A percentile compares a stretch with the other conserved stretches of the same genome.
Evolutionary conservation across 2,888 invertebrate species (phyloP).

Genomic region (Tanaodytes sp.): DNA sequence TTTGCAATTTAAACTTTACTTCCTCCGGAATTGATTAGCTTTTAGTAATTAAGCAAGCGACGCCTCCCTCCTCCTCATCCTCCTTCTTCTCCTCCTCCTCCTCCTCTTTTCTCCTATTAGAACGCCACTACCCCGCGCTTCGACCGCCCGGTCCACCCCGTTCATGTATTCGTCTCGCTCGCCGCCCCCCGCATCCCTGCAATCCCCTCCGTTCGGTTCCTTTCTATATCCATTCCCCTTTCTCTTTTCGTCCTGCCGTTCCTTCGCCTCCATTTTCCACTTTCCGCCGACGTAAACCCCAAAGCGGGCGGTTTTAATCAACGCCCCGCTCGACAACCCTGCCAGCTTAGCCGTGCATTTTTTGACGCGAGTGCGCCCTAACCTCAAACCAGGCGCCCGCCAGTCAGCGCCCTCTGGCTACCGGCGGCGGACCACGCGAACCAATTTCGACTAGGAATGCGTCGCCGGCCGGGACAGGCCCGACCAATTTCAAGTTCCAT

Average conservation of each 20-base stretch:
- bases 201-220: conserved; percentile 44
- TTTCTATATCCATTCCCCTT: conserved; percentile 41
- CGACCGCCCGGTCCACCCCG: conserved; percentile 61
- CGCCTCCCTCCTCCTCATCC: conserved; percentile 61
- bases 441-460: conserved; percentile 72
- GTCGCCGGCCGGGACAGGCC: conserved; percentile 72
- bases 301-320: conserved; percentile 70
- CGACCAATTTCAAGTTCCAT: conserved; percentile 73
- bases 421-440: conserved; percentile 63
- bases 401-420: conserved; percentile 56
- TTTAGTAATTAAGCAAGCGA: conserved; percentile 74
- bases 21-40: conserved; percentile 74
- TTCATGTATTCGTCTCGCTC: conserved; percentile 41
- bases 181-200: conserved; percentile 37
- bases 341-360: conserved; percentile 61
- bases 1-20: conserved; percentile 74
- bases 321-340: conserved; percentile 61
- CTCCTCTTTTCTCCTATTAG: conserved; percentile 33
- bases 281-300: conserved; percentile 46
- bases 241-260: conserved; percentile 32
- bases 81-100: conserved; percentile 55
- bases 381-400: conserved; percentile 61
- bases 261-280: conserved; percentile 39
- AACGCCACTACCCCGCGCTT: too few relatives aligned
- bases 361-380: conserved; percentile 64